Base-by-base conservation (phyloP, 1,140 invertebrate genomes). In the Archegozetes longisetosus region DNA sequence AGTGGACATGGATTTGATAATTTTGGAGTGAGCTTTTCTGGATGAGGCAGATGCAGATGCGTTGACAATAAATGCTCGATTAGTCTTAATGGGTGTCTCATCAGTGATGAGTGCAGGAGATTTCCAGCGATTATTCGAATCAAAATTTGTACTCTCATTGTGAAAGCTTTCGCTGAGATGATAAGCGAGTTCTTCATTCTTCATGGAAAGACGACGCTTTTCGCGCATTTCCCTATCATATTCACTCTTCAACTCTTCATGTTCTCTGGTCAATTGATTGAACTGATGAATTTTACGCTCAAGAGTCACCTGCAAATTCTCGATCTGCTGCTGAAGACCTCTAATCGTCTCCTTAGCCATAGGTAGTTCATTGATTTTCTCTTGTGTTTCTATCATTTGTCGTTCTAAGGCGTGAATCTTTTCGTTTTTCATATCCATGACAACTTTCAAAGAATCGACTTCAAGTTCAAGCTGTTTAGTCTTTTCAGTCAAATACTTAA, bases 391-490 rank as follows among this genome's bases (percentile, higher is more conserved):
- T 13, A 55, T 23, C 22, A n/a, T 55, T 24, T 55, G 9, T 27
- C 27, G 12, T 20, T 55, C 53, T 27, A 55, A 27, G 3, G 22
- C 12, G 25, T 55, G 53, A n/a, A 55, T 55, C 9, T 27, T 23
- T 24, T 55, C 23, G 14, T 24, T n/a, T 22, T 27, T 23, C 53
- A 55, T 24, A n/a, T 55, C 27, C n/a, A 55, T n/a, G 14, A 55
- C 53, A 6, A 55, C 20, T 25, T 55, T 55, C 12, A 55, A 20
- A 25, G 53, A 55, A 13, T 55, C 53, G 14, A 55, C 53, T 24
- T 55, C 53, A 9, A 25, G 14, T 55, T 55, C 22, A 6, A 55
- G 25, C 25, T 55, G 20, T 22, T 26, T 27, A 12, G 12, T 27
- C 25, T 55, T 55, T 3, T 55, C 53, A 25, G 22, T 22, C 17